Evolutionary conservation across 64 coral and sea anemone species (phyloP).

Genomic region (Montipora foliosa): DNA sequence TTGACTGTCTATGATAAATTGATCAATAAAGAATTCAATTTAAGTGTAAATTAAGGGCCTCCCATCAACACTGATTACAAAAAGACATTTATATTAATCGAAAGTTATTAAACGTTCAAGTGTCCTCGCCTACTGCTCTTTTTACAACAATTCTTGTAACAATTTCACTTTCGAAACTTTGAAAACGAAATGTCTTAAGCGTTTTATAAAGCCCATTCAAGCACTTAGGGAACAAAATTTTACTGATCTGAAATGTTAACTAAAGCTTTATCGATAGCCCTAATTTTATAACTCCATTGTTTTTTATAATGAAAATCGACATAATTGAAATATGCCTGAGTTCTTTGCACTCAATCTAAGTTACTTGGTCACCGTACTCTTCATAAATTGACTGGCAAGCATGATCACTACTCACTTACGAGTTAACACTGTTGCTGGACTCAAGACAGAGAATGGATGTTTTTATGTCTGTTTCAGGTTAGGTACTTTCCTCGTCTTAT

Average conservation of each 20-base stretch:
- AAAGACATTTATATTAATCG: background rate
- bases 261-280: background rate
- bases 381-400: conserved; percentile 24
- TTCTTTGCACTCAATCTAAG: conserved; percentile 17
- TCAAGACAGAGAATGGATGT: conserved; percentile 22
- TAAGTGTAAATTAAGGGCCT: conserved; percentile 2
- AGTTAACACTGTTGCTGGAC: background rate
- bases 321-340: background rate
- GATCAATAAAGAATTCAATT: background rate
- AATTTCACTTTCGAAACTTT: background rate
- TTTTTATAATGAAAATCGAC: background rate
- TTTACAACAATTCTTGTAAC: background rate
- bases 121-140: background rate
- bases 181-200: background rate
- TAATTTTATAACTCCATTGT: background rate
- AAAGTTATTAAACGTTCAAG: background rate
- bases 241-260: background rate
- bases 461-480: background rate
- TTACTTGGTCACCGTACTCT: conserved; percentile 35
- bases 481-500: background rate
- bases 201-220: background rate
- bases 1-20: background rate
- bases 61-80: background rate
- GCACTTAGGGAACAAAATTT: background rate
- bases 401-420: background rate